phyloP scores from a whole-genome alignment of 2,113 vertebrate genomes.

The Pluvianellus socialis region DNA sequence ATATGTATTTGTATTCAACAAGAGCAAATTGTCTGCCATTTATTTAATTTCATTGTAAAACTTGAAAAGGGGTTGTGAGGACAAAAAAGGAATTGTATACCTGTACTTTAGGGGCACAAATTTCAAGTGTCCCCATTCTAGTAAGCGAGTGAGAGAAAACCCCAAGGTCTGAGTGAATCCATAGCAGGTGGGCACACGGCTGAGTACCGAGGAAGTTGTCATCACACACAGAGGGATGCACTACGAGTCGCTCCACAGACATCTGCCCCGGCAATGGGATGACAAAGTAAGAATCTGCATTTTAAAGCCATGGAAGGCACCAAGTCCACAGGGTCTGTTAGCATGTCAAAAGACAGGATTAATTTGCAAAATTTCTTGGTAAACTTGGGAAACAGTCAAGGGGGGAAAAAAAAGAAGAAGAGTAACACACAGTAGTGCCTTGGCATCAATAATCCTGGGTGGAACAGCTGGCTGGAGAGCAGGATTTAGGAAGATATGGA shows the following conservation, averaged over 20 bases:
- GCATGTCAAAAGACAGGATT: neutral
- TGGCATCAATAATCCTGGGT: neutral
- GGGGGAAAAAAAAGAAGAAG: rapidly evolving
- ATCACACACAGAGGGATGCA: neutral
- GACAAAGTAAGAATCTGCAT: neutral
- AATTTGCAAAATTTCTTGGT: neutral
- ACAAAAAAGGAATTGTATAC: neutral
- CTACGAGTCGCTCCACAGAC: neutral
- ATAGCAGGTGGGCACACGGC: no score
- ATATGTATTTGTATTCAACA: neutral
- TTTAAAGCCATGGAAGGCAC: neutral
- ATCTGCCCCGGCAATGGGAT: rapidly evolving
- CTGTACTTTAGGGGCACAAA: neutral
- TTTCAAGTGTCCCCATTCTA: neutral
- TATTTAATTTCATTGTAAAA: neutral
- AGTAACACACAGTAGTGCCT: neutral
- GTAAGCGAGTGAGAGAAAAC: neutral
- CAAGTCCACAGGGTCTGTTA: neutral
- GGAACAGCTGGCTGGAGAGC: neutral
- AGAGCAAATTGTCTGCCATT: neutral
- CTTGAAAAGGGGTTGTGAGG: neutral
- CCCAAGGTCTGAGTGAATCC: neutral
- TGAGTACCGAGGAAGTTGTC: neutral
- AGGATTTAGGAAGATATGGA: neutral
- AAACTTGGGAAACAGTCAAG: neutral